phyloP scores from a whole-genome alignment of 2,797 vertebrate species.

The Melopsittacus undulatus region DNA sequence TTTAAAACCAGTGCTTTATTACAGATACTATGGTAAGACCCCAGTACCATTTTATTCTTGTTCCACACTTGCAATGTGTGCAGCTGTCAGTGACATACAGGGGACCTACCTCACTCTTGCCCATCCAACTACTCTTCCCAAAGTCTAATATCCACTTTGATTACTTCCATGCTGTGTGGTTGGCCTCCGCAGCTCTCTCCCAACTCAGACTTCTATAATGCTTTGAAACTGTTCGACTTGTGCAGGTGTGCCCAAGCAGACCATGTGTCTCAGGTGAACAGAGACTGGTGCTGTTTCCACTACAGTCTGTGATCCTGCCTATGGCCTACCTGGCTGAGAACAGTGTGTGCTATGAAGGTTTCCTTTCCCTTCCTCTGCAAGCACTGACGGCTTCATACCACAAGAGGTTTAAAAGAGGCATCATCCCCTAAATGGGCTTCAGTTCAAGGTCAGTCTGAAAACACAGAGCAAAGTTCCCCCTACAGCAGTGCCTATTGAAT shows the following conservation, averaged over 20 bases:
- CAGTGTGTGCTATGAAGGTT: background rate
- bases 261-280: background rate
- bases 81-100: background rate
- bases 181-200: background rate
- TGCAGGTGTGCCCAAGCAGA: background rate
- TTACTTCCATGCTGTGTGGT: background rate
- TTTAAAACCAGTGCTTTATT: background rate
- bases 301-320: background rate
- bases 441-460: background rate
- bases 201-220: background rate
- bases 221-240: background rate
- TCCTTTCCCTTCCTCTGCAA: background rate
- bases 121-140: background rate
- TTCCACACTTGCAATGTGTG: background rate
- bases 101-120: background rate
- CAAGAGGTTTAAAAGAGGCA: background rate
- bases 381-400: background rate
- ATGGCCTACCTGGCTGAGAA: background rate
- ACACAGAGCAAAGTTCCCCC: accelerated
- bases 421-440: background rate
- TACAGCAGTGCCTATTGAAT: background rate
- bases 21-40: background rate
- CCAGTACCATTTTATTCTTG: background rate
- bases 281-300: background rate
- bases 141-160: background rate